A percentile compares a stretch with the other conserved stretches of the same genome.
Evolutionary conservation across 2,888 invertebrate species (phyloP).

Genomic region (Julus scanicus): DNA sequence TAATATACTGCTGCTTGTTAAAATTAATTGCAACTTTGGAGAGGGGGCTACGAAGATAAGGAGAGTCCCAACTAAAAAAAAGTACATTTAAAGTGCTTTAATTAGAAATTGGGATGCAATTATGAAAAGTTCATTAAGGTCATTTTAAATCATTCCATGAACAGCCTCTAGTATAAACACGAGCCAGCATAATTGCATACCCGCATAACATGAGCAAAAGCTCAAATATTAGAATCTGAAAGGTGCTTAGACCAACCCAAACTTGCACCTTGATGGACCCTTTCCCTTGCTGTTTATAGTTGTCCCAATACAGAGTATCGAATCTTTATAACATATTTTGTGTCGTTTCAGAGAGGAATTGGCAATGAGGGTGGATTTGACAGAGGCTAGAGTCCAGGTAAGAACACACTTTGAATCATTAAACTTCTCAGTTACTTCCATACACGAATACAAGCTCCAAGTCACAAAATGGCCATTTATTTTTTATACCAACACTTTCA

Average conservation of each 20-base stretch:
- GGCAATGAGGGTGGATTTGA: conserved; percentile 93
- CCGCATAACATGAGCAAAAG: conserved; percentile 32
- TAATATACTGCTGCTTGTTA: background rate
- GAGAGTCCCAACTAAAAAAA: conserved; percentile 24
- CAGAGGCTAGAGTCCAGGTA: conserved; percentile 93
- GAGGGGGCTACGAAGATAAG: background rate
- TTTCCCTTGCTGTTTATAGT: background rate
- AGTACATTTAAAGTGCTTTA: conserved; percentile 18
- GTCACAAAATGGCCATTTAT: background rate
- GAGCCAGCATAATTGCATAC: conserved; percentile 24
- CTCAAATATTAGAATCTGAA: background rate
- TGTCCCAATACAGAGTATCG: too few relatives aligned
- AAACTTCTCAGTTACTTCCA: background rate
- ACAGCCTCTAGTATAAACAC: conserved; percentile 40
- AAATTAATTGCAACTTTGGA: conserved; percentile 39
- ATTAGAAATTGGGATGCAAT: conserved; percentile 14
- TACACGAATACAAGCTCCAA: background rate
- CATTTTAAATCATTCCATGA: conserved; percentile 40
- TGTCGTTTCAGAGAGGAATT: conserved; percentile 79
- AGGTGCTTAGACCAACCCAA: background rate
- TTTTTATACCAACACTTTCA: background rate
- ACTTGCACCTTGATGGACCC: background rate
- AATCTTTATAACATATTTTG: conserved; percentile 8
- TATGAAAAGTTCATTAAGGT: conserved; percentile 37
- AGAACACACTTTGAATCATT: conserved; percentile 64